phyloP scores from a whole-genome alignment of 2,888 invertebrate species.

The Mesopsocus fuscifrons region DNA sequence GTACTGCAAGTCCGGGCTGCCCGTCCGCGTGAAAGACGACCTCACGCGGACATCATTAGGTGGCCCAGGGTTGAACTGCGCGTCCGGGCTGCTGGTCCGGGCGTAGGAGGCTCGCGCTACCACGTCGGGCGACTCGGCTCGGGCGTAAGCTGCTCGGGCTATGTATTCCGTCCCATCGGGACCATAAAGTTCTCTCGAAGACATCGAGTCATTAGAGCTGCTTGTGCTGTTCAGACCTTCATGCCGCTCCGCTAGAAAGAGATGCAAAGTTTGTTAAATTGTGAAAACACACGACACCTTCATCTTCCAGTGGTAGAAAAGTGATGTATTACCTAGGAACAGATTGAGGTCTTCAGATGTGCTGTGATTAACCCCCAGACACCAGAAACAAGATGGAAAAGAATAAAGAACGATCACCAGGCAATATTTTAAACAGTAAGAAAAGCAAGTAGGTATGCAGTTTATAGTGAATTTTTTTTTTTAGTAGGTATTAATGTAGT shows the following conservation, averaged over 20 bases:
- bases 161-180: slow-evolving; percentile 13
- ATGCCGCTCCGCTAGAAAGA: slow-evolving; percentile 8
- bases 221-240: slow-evolving; percentile 33
- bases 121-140: neutral
- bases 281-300: no score
- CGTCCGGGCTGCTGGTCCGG: neutral
- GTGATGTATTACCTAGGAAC: no score
- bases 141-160: neutral
- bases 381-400: no score
- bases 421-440: no score
- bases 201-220: slow-evolving; percentile 73
- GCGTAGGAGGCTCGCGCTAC: neutral
- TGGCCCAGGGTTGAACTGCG: neutral
- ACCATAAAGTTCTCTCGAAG: slow-evolving; percentile 20
- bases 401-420: no score
- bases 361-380: no score
- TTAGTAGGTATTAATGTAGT: no score
- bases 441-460: no score
- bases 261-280: no score
- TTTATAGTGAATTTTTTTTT: no score
- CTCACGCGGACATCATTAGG: neutral
- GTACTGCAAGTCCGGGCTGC: neutral
- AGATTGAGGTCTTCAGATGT: no score
- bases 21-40: neutral
- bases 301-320: no score